phyloP scores from a whole-genome alignment of 2,888 invertebrate genomes.

The Pantelozetes paolii region DNA sequence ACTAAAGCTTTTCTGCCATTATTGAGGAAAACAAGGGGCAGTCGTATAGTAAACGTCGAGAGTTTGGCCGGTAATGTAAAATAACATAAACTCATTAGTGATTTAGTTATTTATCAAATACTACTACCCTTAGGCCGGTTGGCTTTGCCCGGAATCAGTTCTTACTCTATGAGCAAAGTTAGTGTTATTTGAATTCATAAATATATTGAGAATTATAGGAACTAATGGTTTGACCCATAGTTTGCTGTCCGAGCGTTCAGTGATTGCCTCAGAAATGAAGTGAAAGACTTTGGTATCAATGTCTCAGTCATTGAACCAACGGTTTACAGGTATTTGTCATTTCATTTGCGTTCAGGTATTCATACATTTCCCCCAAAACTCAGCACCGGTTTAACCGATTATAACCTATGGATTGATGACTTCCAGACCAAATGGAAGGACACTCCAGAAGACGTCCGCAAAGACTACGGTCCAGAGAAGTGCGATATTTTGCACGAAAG shows the following conservation, averaged over 20 bases:
- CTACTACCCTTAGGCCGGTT: not conserved
- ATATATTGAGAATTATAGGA: too few relatives aligned
- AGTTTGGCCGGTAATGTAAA: conserved; percentile 7
- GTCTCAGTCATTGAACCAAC: not conserved
- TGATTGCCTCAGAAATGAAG: not conserved
- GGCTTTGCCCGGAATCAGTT: not conserved
- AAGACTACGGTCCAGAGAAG: conserved; percentile 28
- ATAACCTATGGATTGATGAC: conserved; percentile 19
- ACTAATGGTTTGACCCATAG: not conserved
- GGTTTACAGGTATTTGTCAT: not conserved
- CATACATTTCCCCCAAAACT: too few relatives aligned
- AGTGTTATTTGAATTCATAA: too few relatives aligned
- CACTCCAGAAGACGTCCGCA: conserved; percentile 2
- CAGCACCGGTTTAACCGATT: not conserved
- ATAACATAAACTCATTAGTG: not conserved
- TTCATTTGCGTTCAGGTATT: not conserved
- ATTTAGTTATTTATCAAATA: not conserved
- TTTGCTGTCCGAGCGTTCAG: conserved; percentile 11
- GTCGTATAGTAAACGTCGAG: conserved; percentile 5
- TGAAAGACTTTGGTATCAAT: not conserved
- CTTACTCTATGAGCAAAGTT: not conserved
- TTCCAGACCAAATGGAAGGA: conserved; percentile 29
- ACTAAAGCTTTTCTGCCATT: conserved; percentile 1
- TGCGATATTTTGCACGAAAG: conserved; percentile 12
- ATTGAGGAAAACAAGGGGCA: not conserved